Conservation (phyloP, 2,113 vertebrate genomes). For the Python bivittatus region DNA sequence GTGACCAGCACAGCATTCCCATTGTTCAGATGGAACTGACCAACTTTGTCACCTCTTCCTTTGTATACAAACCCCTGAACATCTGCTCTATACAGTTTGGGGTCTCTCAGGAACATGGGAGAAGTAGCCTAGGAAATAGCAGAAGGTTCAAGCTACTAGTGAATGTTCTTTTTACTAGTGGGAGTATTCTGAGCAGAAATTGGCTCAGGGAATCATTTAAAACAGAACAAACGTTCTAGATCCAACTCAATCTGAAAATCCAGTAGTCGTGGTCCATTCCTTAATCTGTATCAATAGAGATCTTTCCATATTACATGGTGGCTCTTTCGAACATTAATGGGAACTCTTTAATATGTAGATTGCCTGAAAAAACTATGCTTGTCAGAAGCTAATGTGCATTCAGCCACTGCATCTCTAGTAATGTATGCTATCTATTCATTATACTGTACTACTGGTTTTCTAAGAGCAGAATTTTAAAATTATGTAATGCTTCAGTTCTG, state of each 20-base stretch:
- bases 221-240: neutral
- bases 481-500: neutral
- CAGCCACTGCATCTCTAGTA: neutral
- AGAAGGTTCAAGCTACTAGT: neutral
- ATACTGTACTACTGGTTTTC: neutral
- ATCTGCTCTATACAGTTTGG: neutral
- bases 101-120: neutral
- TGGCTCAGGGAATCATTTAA: neutral
- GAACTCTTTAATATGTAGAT: neutral
- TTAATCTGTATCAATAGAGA: neutral
- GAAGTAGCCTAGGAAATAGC: neutral
- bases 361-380: neutral
- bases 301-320: neutral
- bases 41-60: neutral
- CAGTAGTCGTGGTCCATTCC: neutral
- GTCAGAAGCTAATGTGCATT: neutral
- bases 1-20: neutral
- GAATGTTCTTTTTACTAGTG: neutral
- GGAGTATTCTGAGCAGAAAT: neutral
- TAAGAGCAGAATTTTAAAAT: neutral
- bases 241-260: neutral
- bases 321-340: neutral
- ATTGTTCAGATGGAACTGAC: neutral
- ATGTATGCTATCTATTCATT: neutral
- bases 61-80: neutral